Conservation (phyloP, 2,113 vertebrate species). For the Gila orcuttii region DNA sequence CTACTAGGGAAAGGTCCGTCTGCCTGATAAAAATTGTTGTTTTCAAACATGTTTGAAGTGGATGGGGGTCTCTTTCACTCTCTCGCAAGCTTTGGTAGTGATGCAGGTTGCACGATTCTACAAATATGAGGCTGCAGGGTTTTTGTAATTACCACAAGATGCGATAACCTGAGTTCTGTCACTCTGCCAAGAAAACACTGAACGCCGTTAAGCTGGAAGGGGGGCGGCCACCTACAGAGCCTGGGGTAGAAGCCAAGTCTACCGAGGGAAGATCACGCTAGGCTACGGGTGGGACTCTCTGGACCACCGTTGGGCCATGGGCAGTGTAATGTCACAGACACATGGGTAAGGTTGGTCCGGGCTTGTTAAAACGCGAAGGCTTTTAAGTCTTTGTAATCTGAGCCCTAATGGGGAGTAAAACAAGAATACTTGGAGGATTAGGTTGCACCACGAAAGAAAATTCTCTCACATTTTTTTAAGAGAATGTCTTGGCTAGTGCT, state of each 20-base stretch:
- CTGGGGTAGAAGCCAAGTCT: constrained; percentile 44
- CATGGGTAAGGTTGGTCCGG: constrained; percentile 9
- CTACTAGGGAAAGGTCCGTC: background rate
- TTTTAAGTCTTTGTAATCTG: constrained; percentile 44
- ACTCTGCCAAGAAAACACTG: constrained; percentile 51
- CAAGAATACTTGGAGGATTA: constrained; percentile 46
- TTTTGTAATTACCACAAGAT: constrained; percentile 61
- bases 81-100: background rate
- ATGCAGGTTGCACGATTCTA: constrained; percentile 30
- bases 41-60: constrained; percentile 38
- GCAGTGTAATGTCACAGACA: constrained; percentile 34
- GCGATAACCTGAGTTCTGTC: constrained; percentile 57
- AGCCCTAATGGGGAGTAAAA: constrained; percentile 40
- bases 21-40: constrained; percentile 33
- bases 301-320: constrained; percentile 30
- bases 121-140: constrained; percentile 37
- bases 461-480: constrained; percentile 42
- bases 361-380: constrained; percentile 41
- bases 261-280: constrained; percentile 14
- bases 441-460: constrained; percentile 36
- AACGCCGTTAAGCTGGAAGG: constrained; percentile 15
- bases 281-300: background rate
- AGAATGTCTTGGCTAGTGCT: constrained; percentile 25
- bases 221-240: constrained; percentile 54
- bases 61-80: constrained; percentile 49